Conservation (phyloP, 2,888 invertebrate species). For the Ormia ochracea region DNA sequence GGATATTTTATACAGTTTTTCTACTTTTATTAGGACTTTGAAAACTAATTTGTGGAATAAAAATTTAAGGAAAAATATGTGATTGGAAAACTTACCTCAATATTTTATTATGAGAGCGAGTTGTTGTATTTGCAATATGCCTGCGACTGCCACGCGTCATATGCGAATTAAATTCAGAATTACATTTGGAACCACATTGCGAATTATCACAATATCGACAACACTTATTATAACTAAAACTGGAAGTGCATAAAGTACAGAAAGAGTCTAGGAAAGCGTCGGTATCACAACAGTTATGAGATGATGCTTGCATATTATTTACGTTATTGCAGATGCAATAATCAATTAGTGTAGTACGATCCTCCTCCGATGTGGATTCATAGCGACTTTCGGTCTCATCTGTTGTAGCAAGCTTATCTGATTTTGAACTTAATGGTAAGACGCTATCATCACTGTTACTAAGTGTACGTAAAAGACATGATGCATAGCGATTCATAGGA, state of each 20-base stretch:
- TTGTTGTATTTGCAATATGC: background rate
- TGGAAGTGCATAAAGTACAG: constrained; percentile 76
- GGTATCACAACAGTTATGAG: constrained; percentile 48
- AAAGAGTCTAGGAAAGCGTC: constrained; percentile 73
- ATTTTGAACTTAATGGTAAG: constrained; percentile 63
- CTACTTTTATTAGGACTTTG: background rate
- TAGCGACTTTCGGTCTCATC: constrained; percentile 70
- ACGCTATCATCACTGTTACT: constrained; percentile 64
- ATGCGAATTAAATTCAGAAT: constrained; percentile 69
- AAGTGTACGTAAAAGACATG: constrained; percentile 59
- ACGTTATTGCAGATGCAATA: constrained; percentile 48
- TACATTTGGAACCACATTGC: constrained; percentile 74
- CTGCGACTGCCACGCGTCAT: constrained; percentile 65
- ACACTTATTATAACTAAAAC: constrained; percentile 76
- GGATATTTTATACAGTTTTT: no score
- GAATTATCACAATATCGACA: constrained; percentile 75
- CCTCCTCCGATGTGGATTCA: constrained; percentile 74
- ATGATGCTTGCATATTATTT: constrained; percentile 13
- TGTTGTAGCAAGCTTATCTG: constrained; percentile 44
- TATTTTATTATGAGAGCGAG: constrained; percentile 14
- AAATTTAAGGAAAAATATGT: background rate
- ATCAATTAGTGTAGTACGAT: constrained; percentile 65
- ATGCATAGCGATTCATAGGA: constrained; percentile 68
- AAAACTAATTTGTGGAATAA: background rate
- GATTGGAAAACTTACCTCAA: constrained; percentile 49